A percentile compares a stretch with the other conserved stretches of the same genome.
Evolutionary conservation across 1,140 invertebrate genomes (phyloP).

Genomic region (Pentalonia nigronervosa): DNA sequence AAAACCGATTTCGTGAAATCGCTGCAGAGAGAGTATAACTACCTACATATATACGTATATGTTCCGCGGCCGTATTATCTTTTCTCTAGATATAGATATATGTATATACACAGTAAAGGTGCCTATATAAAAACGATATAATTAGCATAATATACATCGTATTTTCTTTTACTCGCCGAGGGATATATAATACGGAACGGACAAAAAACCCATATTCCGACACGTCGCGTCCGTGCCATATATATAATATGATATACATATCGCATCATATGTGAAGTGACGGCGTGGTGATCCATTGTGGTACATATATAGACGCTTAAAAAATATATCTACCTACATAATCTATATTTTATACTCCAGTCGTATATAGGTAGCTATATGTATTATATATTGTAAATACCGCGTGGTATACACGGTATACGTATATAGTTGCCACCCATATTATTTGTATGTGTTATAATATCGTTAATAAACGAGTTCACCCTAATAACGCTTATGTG

Average conservation of each 20-base stretch:
- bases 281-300: not conserved
- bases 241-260: not conserved
- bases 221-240: not conserved
- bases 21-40: too few species aligned
- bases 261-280: not conserved
- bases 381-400: not conserved
- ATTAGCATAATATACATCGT: not conserved
- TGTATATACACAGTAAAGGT: not conserved
- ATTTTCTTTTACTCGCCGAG: not conserved
- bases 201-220: not conserved
- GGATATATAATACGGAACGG: not conserved
- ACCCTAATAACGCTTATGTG: conserved; percentile 7
- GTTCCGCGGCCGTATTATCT: not conserved
- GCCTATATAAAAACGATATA: not conserved
- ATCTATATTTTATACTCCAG: not conserved
- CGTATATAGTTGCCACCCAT: not conserved
- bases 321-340: not conserved
- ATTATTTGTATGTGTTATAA: not conserved
- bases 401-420: not conserved
- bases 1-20: not conserved
- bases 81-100: not conserved
- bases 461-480: conserved; percentile 44
- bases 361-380: not conserved
- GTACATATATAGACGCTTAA: not conserved
- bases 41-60: not conserved